Evolutionary conservation across 2,113 vertebrate species (phyloP).

Genomic region (Dromiciops gliroides): DNA sequence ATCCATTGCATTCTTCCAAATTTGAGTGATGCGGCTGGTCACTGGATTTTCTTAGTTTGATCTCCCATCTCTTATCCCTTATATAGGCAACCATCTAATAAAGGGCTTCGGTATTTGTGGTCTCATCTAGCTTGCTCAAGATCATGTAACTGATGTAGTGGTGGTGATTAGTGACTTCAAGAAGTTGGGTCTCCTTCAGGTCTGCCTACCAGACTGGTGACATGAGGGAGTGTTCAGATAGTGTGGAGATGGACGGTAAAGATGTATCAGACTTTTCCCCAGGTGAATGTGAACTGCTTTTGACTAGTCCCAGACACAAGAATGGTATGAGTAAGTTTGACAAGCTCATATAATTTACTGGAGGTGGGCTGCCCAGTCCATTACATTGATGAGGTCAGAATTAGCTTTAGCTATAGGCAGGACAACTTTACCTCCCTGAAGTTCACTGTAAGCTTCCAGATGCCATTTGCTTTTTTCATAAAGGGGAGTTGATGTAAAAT

Average conservation of each 20-base stretch:
- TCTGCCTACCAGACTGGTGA: background rate
- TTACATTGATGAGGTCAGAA: background rate
- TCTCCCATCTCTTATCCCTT: background rate
- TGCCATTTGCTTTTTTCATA: background rate
- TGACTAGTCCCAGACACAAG: background rate
- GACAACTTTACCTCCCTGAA: background rate
- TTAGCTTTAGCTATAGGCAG: background rate
- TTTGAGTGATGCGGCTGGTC: background rate
- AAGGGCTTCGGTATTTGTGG: background rate
- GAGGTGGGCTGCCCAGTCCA: background rate
- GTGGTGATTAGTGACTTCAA: background rate
- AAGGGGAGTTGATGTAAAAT: background rate
- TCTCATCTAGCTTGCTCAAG: background rate
- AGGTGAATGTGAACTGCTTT: background rate
- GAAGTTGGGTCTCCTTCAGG: background rate
- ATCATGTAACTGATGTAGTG: background rate
- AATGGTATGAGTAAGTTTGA: background rate
- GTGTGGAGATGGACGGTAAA: background rate
- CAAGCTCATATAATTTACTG: background rate
- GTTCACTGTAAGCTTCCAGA: background rate
- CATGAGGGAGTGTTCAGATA: background rate
- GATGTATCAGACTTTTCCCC: background rate
- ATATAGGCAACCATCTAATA: background rate
- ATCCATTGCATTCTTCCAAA: background rate
- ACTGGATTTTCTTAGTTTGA: background rate